Base-by-base conservation (phyloP, 2,888 invertebrate genomes). In the Smittia aterrima region DNA sequence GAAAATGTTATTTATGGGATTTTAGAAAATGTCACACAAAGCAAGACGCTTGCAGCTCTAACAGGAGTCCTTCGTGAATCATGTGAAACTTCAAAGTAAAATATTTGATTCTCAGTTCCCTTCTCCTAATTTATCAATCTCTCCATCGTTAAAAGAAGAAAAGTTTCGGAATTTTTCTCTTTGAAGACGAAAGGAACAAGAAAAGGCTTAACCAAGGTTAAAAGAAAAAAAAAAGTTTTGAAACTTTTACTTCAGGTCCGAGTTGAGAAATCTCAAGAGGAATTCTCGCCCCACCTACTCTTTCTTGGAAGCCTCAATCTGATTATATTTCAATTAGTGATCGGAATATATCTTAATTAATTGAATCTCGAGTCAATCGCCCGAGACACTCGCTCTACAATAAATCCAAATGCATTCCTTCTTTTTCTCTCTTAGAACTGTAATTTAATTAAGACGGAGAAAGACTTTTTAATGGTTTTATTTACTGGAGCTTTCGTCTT, bases 291-390 rank as follows among this genome's bases (percentile, higher is more conserved):
- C n/a, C n/a, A n/a, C 32, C 9, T 32, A 9, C 32, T 32, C 3
- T 32, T 32, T 32, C 32, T 9, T 32, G 32, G 32, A 32, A 9
- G 4, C 32, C 32, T 32, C 47, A 25, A 68, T 68, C 68, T 68
- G 68, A 68, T 68, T 68, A 68, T 68, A 68, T 47, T 68, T 38
- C 68, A 68, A 68, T 68, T 68, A 47, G 32, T 47, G 68, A 41
- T 68, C 47, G 68, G 22, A 66, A 40, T 68, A 68, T 20, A 47
- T 68, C 47, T 47, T 68, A 68, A 68, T 68, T 68, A 68, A 68
- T 68, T 47, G 47, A 68, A 68, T 41, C 24, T 32, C 32, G 32
- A 32, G 32, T 32, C 32, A 32, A 32, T 32, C 32, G 32, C 32
- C 32, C 3, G 32, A 32, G 32, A 32, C 32, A 32, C 32, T 32